A percentile compares a stretch with the other conserved stretches of the same genome.
Conservation (phyloP, 2,797 vertebrate genomes). For the Poecilia velifera region DNA sequence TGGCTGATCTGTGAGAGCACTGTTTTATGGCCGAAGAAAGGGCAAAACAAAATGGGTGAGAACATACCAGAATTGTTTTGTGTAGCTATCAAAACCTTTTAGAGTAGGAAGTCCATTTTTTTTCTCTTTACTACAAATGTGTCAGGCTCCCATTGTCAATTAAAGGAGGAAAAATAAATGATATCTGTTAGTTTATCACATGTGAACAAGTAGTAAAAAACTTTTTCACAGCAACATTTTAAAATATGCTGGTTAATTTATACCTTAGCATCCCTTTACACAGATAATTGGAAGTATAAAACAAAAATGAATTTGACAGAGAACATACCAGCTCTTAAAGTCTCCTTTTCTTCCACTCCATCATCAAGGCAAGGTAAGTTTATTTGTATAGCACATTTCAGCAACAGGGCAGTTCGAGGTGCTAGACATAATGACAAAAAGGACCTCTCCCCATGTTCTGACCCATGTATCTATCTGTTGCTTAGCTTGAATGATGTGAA, state of each 20-base stretch:
- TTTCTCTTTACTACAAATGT: neutral
- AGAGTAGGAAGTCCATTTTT: neutral
- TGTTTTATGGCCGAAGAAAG: slow-evolving; percentile 48
- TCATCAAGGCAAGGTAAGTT: neutral
- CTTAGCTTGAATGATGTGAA: neutral
- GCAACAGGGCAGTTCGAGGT: neutral
- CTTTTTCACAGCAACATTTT: neutral
- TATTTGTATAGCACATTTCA: neutral
- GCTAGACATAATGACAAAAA: neutral
- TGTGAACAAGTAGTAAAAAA: neutral
- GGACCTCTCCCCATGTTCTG: neutral
- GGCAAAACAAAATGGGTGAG: slow-evolving; percentile 36
- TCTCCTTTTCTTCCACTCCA: neutral
- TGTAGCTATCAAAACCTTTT: neutral
- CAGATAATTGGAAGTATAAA: neutral
- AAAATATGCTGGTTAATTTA: neutral
- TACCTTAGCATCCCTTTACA: neutral
- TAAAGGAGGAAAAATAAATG: neutral
- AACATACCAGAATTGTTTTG: neutral
- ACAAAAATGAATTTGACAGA: neutral
- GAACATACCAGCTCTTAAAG: neutral
- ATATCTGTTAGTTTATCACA: neutral
- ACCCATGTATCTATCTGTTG: neutral
- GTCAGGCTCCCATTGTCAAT: neutral
- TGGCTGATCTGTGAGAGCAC: slow-evolving; percentile 67